A percentile compares a stretch with the other conserved stretches of the same genome.
These are phyloP conservation scores for Slavum lentiscoides DNA, from an alignment of 2,888 invertebrate genomes.

Conservation along the genomic window DNA sequence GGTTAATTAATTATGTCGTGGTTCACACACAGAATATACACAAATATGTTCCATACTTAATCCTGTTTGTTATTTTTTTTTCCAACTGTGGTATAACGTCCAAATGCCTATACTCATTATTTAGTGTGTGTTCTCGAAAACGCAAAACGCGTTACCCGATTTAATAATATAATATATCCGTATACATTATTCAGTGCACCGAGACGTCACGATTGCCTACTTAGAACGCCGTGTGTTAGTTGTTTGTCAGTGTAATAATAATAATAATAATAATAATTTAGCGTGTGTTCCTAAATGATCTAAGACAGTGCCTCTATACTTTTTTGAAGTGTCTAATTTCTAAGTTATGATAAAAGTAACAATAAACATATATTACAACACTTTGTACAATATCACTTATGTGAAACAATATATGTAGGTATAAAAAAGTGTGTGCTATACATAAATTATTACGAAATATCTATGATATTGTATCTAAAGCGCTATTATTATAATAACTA, in stretches of 20 bases:
- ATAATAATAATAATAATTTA: not conserved
- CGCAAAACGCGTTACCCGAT: not conserved
- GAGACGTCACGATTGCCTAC: conserved; percentile 21
- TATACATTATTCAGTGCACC: not conserved
- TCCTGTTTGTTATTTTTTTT: conserved; percentile 12
- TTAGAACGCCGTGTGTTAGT: conserved; percentile 30
- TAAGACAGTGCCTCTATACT: conserved; percentile 46
- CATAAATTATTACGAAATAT: conserved; percentile 42
- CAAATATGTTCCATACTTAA: conserved; percentile 16
- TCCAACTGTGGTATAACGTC: not conserved
- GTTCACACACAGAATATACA: conserved; percentile 17
- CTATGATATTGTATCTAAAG: conserved; percentile 46
- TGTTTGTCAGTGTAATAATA: not conserved
- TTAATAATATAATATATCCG: not conserved
- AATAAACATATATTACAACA: conserved; percentile 10
- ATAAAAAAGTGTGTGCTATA: conserved; percentile 23
- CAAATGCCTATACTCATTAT: not conserved
- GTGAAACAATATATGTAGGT: not conserved
- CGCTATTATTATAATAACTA: conserved; percentile 38
- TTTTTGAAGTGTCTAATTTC: conserved; percentile 45
- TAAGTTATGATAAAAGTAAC: conserved; percentile 38
- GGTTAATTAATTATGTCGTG: conserved; percentile 18
- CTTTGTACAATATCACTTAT: conserved; percentile 25
- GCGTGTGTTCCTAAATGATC: conserved; percentile 17
- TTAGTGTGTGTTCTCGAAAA: not conserved